These are phyloP conservation scores for Diadema setosum DNA, from an alignment of 35 echinoderm and acorn worm genomes.

Conservation along the genomic window DNA sequence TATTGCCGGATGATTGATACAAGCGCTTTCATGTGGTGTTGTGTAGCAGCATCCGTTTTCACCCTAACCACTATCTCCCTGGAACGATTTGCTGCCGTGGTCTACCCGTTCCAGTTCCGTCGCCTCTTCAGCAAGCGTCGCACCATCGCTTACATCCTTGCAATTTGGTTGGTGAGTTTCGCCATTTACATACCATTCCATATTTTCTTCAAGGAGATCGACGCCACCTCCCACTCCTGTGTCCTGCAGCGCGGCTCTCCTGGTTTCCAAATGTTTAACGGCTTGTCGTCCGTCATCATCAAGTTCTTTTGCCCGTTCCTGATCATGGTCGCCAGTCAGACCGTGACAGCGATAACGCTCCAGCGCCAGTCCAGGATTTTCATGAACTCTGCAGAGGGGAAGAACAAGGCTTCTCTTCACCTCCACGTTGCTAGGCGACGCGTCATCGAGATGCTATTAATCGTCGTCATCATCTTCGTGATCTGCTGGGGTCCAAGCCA, in stretches of 20 bases:
- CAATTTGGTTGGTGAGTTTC: neutral
- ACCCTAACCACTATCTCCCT: neutral
- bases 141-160: neutral
- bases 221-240: neutral
- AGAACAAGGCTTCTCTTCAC: neutral
- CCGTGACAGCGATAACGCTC: neutral
- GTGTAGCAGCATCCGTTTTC: neutral
- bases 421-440: neutral
- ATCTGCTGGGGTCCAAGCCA: neutral
- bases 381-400: neutral
- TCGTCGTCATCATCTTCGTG: neutral
- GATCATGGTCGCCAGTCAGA: neutral
- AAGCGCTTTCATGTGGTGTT: neutral
- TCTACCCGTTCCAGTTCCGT: too few relatives aligned
- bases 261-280: neutral
- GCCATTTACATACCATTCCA: neutral
- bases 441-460: neutral
- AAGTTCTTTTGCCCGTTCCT: neutral
- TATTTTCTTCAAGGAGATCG: neutral
- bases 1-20: neutral
- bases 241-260: neutral
- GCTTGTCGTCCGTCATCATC: neutral
- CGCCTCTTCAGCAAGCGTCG: conserved; percentile 28
- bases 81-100: too few relatives aligned
- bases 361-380: neutral